Percentiles rank a stretch among this genome's conserved stretches.
These are phyloP conservation scores for Lepidotrigona ventralis DNA, from an alignment of 1,140 invertebrate species.

Conservation along the genomic window DNA sequence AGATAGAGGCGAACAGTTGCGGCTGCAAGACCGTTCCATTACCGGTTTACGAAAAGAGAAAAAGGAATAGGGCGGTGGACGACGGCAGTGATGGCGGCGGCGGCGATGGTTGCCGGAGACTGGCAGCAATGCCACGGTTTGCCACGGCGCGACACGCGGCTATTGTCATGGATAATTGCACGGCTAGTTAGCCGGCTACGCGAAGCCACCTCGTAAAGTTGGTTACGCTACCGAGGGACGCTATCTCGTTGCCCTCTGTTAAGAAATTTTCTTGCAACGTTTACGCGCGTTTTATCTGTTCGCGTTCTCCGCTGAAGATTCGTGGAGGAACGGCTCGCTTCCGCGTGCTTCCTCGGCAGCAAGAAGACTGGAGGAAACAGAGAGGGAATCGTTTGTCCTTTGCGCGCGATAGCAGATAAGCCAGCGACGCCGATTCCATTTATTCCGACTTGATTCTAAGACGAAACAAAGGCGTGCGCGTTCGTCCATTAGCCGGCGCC, in stretches of 20 bases:
- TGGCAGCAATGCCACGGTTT: slow-evolving; percentile 37
- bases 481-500: slow-evolving; percentile 26
- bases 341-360: neutral
- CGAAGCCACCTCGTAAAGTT: slow-evolving; percentile 23
- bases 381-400: neutral
- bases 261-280: slow-evolving; percentile 42
- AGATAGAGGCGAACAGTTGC: slow-evolving; percentile 66
- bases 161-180: slow-evolving; percentile 62
- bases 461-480: slow-evolving; percentile 9
- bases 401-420: slow-evolving; percentile 36
- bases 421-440: slow-evolving; percentile 19
- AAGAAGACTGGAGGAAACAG: too few species aligned
- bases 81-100: slow-evolving; percentile 23
- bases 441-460: slow-evolving; percentile 13
- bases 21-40: slow-evolving; percentile 70
- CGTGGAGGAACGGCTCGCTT: neutral
- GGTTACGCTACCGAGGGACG: neutral
- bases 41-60: slow-evolving; percentile 62
- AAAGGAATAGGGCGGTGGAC: slow-evolving; percentile 52
- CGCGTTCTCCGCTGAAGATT: neutral
- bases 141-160: slow-evolving; percentile 51
- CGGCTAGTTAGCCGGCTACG: slow-evolving; percentile 54
- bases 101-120: slow-evolving; percentile 42
- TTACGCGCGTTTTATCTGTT: slow-evolving; percentile 37
- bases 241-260: slow-evolving; percentile 31